Conservation (phyloP, 2,888 invertebrate species). For the Xanthia togata region DNA sequence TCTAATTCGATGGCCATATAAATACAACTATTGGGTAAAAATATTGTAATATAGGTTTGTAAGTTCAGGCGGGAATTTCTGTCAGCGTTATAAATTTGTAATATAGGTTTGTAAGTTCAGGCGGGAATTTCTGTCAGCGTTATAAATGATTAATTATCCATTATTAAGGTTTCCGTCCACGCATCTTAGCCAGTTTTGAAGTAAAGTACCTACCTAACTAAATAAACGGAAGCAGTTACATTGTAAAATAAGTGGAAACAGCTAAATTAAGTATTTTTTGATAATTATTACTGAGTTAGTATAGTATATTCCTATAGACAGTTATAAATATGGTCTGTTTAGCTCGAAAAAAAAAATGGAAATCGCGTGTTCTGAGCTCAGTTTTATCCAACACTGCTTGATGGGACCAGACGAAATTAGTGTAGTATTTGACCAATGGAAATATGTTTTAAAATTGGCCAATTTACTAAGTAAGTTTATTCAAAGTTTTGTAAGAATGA, state of each 20-base stretch:
- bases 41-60: conserved; percentile 2
- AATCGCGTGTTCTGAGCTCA: neutral
- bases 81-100: neutral
- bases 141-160: neutral
- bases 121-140: neutral
- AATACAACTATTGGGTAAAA: neutral
- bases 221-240: neutral
- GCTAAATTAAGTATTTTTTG: neutral
- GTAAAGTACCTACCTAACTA: no score
- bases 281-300: neutral
- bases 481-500: conserved; percentile 5
- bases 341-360: neutral
- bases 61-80: neutral
- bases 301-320: neutral
- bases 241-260: neutral
- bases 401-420: neutral
- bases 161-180: neutral
- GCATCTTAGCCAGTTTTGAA: neutral
- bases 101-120: conserved; percentile 2
- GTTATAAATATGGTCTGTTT: neutral
- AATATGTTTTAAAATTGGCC: conserved; percentile 58
- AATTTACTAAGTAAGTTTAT: conserved; percentile 14
- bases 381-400: conserved; percentile 14
- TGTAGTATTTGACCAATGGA: conserved; percentile 34
- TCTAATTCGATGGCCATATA: conserved; percentile 14